Evolutionary conservation across 2,888 invertebrate genomes (phyloP).

Genomic region (Drosophila aldrichi): DNA sequence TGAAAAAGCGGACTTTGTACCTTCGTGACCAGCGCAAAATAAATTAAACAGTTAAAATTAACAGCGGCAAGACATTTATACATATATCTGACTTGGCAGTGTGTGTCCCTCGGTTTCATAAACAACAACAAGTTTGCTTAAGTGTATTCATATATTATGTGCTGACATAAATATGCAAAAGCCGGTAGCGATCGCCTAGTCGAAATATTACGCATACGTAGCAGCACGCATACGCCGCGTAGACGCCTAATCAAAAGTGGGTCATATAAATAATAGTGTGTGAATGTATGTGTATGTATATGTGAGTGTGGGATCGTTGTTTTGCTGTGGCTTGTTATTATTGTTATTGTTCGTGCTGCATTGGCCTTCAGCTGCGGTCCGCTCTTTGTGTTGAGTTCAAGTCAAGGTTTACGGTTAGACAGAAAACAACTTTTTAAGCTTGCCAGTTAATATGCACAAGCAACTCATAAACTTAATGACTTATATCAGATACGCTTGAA

Average conservation of each 20-base stretch:
- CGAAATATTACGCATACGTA: conserved; percentile 64
- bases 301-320: conserved; percentile 8
- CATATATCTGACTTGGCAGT: not conserved
- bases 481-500: not conserved
- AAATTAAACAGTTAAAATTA: conserved; percentile 30
- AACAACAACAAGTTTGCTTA: conserved; percentile 11
- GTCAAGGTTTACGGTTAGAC: conserved; percentile 39
- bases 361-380: conserved; percentile 36
- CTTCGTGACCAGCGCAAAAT: conserved; percentile 48
- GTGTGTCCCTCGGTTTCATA: not conserved
- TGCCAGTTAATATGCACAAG: not conserved
- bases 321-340: conserved; percentile 13
- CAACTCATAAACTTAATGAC: conserved; percentile 6
- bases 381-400: conserved; percentile 34
- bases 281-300: not conserved
- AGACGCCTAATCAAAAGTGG: conserved; percentile 51
- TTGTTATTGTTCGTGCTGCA: conserved; percentile 7
- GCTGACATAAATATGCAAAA: conserved; percentile 58
- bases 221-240: conserved; percentile 63
- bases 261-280: conserved; percentile 47
- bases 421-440: conserved; percentile 40
- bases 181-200: conserved; percentile 66
- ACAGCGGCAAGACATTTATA: conserved; percentile 5
- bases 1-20: conserved; percentile 66
- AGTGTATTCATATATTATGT: not conserved